Evolutionary conservation across 2,113 vertebrate genomes (phyloP), one percentile per base, ranked within the genome.

Genomic region (Podocnemis expansa): DNA sequence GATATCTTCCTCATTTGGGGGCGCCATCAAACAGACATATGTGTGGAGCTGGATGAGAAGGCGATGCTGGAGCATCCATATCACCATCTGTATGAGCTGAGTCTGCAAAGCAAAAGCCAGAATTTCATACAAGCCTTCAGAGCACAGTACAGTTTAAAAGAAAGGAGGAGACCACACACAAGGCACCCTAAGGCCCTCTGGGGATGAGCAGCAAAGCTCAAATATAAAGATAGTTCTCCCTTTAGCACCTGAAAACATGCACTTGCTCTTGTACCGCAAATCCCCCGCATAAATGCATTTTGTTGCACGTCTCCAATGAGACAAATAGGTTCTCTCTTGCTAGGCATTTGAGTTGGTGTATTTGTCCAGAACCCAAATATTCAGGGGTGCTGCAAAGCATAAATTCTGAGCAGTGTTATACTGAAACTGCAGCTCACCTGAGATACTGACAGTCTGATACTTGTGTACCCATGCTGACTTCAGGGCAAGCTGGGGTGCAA

Each of bases 31-130:
- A 94, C 99, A 99, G 38, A 99, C 99, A 0, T 99, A 99, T 1
- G 99, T 99, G 97, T 99, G 99, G 34, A 99, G 98, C 97, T 99
- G 99, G 89, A 99, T 98, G 21, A 99, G 98, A 22, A 99, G 98
- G 34, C 99, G 98, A 73, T 95, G 99, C 96, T 99, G 99, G 2
- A 99, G 98, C 99, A 99, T 99, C 99, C 99, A 99, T 81, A 99
- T 98, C 96, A 99, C 99, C 99, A 99, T 99, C 96, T 99, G 99
- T 80, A 99, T 99, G n/a, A 99, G 98, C 97, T 99, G 99, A 5
- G 99, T 99, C 99, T 99, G 97, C n/a, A 54, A 82, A 41, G 49
- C 10, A 52, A 95, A 41, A 84, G 22, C 38, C 0, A 0, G 82
- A 56, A 38, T 8, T 43, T 80, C 82, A 60, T 80, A 24, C 8